These are phyloP conservation scores for Triops longicaudatus DNA, from an alignment of 1,140 invertebrate genomes.

Conservation along the genomic window DNA sequence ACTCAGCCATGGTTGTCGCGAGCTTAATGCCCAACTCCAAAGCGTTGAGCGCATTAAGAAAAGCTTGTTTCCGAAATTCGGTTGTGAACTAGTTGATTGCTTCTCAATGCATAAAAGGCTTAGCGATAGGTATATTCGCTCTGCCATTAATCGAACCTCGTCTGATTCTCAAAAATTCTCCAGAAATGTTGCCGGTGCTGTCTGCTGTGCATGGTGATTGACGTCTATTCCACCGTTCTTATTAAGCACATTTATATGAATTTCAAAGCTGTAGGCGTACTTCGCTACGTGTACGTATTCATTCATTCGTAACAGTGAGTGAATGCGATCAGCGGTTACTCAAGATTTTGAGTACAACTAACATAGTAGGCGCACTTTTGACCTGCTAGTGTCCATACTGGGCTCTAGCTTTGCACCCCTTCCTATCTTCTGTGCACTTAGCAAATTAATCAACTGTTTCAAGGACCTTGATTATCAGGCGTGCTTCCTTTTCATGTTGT, in stretches of 20 bases:
- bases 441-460: not conserved
- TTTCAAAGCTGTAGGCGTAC: not conserved
- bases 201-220: not conserved
- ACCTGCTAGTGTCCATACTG: not conserved
- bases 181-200: not conserved
- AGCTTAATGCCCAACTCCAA: not conserved
- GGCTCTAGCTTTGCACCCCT: not conserved
- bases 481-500: not conserved
- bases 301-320: not conserved
- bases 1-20: not conserved
- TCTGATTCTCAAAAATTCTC: not conserved
- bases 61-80: not conserved
- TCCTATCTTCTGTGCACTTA: not conserved
- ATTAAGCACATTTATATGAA: not conserved
- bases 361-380: not conserved
- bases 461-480: not conserved
- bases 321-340: not conserved
- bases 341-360: not conserved
- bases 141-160: not conserved
- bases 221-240: not conserved
- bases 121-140: not conserved
- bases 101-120: not conserved
- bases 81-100: not conserved
- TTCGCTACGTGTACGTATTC: not conserved
- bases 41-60: not conserved